phyloP scores from a whole-genome alignment of 2,113 vertebrate genomes.

The Elephas maximus region DNA sequence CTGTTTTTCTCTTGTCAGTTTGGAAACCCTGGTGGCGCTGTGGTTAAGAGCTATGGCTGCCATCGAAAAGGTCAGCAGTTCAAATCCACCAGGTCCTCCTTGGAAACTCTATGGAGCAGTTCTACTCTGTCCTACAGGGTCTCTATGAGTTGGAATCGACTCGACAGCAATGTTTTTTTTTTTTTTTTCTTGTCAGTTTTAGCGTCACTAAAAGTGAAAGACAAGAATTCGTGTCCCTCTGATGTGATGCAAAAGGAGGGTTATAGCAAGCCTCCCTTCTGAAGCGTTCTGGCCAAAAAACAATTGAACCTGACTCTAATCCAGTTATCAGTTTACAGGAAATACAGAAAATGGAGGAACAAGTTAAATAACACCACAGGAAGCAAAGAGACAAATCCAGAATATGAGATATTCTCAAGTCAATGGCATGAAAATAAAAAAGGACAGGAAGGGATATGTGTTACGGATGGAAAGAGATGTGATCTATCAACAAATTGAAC shows the following conservation, averaged over 20 bases:
- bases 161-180: too few species aligned
- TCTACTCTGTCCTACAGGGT: too few species aligned
- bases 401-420: not conserved
- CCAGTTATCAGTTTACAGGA: not conserved
- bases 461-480: not conserved
- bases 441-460: not conserved
- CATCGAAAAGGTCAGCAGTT: too few species aligned
- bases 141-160: too few species aligned
- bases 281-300: not conserved
- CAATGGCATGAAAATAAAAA: not conserved
- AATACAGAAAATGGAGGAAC: not conserved
- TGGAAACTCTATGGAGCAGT: too few species aligned
- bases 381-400: not conserved
- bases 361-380: constrained; percentile 2
- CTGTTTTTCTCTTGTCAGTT: not conserved
- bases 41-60: too few species aligned
- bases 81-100: too few species aligned
- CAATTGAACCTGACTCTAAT: not conserved
- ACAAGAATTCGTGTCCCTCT: not conserved
- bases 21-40: not conserved
- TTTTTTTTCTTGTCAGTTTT: not conserved
- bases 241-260: not conserved
- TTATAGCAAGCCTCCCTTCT: not conserved
- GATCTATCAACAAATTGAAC: not conserved
- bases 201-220: not conserved